phyloP scores from a whole-genome alignment of 2,797 vertebrate species.

The Hydrophis major region DNA sequence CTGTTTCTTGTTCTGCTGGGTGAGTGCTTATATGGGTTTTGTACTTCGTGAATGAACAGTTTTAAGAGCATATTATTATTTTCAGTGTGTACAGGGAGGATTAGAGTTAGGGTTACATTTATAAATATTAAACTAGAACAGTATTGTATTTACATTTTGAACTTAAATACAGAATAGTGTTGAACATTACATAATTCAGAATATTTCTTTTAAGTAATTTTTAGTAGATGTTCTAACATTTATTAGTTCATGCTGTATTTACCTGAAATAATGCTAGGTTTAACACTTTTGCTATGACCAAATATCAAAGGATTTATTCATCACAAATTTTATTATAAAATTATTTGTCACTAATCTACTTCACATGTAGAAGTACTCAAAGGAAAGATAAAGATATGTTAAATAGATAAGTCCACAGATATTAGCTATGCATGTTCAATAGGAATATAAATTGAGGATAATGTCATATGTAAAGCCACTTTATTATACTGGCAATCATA shows the following conservation, averaged over 20 bases:
- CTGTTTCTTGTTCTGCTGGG: background rate
- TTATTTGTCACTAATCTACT: background rate
- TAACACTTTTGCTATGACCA: background rate
- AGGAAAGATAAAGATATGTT: background rate
- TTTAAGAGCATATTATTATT: background rate
- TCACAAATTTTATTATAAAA: background rate
- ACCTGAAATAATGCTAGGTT: background rate
- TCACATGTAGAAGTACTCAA: background rate
- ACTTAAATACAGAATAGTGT: constrained; percentile 10
- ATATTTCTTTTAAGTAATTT: fast-evolving
- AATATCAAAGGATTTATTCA: background rate
- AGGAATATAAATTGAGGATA: background rate
- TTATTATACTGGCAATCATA: background rate
- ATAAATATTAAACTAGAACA: background rate
- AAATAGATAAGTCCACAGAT: background rate
- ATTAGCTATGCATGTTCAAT: background rate
- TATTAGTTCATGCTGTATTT: background rate
- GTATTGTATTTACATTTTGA: background rate
- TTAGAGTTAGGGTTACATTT: background rate
- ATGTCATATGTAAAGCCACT: background rate
- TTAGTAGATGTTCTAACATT: background rate
- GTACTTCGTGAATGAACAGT: background rate
- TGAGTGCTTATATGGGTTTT: background rate
- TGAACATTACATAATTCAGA: background rate
- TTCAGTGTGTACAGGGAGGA: background rate